A percentile compares a stretch with the other conserved stretches of the same genome.
These are phyloP conservation scores for Pituophis catenifer DNA, from an alignment of 2,113 vertebrate genomes.

Conservation along the genomic window DNA sequence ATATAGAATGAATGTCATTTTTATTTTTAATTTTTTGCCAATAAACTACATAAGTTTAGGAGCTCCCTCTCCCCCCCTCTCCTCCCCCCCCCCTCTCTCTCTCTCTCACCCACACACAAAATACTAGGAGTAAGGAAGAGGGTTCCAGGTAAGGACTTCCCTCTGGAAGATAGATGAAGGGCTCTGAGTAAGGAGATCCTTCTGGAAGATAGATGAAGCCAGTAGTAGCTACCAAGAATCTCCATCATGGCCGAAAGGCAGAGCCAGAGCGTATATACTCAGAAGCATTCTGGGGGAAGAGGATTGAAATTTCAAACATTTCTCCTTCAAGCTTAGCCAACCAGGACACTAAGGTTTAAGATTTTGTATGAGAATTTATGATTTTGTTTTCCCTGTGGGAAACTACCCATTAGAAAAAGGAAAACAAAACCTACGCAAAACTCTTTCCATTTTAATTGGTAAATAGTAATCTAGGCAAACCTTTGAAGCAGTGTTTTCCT, in stretches of 20 bases:
- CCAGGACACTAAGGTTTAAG: not conserved
- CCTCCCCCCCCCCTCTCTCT: not conserved
- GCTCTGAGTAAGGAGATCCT: not conserved
- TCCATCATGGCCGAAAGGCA: not conserved
- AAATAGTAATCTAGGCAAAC: slow-evolving; percentile 12
- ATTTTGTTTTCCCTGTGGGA: not conserved
- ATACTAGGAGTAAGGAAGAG: not conserved
- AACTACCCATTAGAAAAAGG: not conserved
- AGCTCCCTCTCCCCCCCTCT: not conserved
- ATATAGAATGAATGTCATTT: not conserved
- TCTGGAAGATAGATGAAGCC: not conserved
- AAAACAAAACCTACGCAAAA: not conserved
- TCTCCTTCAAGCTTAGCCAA: not conserved
- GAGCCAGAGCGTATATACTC: not conserved
- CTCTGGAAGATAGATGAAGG: not conserved
- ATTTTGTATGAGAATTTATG: not conserved
- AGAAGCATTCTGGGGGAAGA: not conserved
- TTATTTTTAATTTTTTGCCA: not conserved
- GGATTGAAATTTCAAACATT: not conserved
- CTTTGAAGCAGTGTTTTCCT: not conserved
- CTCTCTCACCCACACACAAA: not conserved
- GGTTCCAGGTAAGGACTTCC: not conserved
- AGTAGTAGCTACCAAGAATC: not conserved
- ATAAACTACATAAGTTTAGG: not conserved
- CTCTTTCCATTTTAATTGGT: slow-evolving; percentile 11